Conservation (phyloP, 2,113 vertebrate species). For the Campylorhamphus procurvoides region DNA sequence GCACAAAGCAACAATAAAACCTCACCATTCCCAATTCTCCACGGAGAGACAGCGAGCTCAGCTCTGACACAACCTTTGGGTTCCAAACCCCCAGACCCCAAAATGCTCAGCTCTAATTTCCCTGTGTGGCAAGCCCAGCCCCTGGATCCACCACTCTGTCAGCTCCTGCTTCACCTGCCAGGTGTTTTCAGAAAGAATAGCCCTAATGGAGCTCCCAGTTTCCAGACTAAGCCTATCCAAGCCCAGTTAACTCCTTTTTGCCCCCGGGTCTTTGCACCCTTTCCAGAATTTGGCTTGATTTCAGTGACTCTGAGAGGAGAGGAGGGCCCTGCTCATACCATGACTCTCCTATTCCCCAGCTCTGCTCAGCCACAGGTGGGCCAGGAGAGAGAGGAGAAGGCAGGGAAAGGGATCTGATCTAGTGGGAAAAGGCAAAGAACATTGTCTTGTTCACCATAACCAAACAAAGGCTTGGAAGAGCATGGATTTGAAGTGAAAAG, state of each 20-base stretch:
- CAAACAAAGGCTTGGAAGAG: not conserved
- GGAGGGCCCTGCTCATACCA: not conserved
- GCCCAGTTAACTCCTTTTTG: not conserved
- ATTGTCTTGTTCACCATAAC: not conserved
- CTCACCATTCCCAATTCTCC: not conserved
- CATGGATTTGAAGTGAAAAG: too few relatives aligned
- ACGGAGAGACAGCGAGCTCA: not conserved
- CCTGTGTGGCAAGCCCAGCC: not conserved
- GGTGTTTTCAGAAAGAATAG: not conserved
- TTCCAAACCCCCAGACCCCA: not conserved
- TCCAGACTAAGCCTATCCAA: not conserved
- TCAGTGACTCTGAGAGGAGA: not conserved
- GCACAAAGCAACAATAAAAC: not conserved
- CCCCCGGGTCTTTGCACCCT: not conserved
- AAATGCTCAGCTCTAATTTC: not conserved
- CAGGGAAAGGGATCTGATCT: not conserved
- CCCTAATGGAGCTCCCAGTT: not conserved
- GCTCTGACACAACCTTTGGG: not conserved
- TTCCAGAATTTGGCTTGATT: not conserved
- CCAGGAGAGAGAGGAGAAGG: not conserved
- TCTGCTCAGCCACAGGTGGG: not conserved
- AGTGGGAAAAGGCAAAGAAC: not conserved
- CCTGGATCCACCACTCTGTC: not conserved
- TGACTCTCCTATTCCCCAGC: not conserved
- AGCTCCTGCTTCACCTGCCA: not conserved